Evolutionary conservation across 2,113 vertebrate genomes (phyloP), one percentile per base, ranked within the genome.

Genomic region (Corythoichthys haematopterus): DNA sequence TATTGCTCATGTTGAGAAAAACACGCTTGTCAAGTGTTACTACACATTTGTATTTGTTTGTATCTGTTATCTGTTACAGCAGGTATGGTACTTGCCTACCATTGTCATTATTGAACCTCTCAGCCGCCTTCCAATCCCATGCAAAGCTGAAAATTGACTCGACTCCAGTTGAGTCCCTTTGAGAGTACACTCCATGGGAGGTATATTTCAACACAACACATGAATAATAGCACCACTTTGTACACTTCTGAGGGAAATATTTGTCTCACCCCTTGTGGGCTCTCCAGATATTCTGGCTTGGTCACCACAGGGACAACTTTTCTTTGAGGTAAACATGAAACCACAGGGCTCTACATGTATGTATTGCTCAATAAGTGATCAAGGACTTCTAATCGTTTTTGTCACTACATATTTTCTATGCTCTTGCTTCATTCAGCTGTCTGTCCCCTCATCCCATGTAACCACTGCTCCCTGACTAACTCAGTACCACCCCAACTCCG

Each of bases 181-280:
- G 59, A 61, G 59, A 62, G 40, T 62, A 62, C 38, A 62, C 59
- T 62, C 59, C 40, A 28, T 38, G 36, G 59, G 59, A 62, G 59
- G 59, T 62, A 62, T 46, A 45, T 62, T 62, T 62, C 59, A 62
- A 62, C 59, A 45, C 59, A 45, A 40, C 59, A 62, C 59, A 62
- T 62, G 59, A 62, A 46, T 62, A 46, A 62, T 62, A 62, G 37
- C 59, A 62, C 59, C 59, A 62, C 59, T 62, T 62, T 62, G n/a
- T 62, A 62, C 40, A 45, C 59, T 28, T 20, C 40, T 13, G 40
- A 46, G 59, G 40, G 40, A 46, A 62, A 45, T 62, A 28, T 28
- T 46, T 62, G 45, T 62, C 59, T 46, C 59, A 20, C 59, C 59
- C 58, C n/a, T 45, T 61, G n/a, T 43, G 59, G 38, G 38, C 40